These are phyloP conservation scores for Poeciliopsis prolifica DNA, from an alignment of 2,113 vertebrate species.

Conservation along the genomic window DNA sequence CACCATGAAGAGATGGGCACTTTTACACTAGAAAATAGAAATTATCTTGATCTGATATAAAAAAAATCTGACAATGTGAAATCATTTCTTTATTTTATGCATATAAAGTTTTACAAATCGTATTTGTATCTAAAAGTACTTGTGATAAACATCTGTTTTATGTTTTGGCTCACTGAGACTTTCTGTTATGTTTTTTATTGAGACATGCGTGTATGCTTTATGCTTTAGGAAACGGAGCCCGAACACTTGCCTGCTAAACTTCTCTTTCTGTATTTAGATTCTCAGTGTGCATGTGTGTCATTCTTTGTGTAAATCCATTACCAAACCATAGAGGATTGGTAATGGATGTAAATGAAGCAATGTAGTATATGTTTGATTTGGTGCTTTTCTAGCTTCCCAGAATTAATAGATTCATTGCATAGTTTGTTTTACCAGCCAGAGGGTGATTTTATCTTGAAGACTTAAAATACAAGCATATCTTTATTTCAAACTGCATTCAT, in stretches of 20 bases:
- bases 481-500: too few species aligned
- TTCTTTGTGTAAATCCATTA: conserved; percentile 29
- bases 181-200: conserved; percentile 68
- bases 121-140: conserved; percentile 60
- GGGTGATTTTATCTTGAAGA: conserved; percentile 2
- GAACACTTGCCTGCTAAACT: conserved; percentile 53
- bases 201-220: conserved; percentile 58
- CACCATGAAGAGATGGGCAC: conserved; percentile 14
- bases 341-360: not conserved
- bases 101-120: conserved; percentile 59
- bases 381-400: conserved; percentile 24
- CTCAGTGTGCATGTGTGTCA: conserved; percentile 13
- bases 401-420: conserved; percentile 44
- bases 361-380: not conserved
- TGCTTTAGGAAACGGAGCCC: conserved; percentile 57
- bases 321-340: conserved; percentile 5
- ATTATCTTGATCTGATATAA: conserved; percentile 46
- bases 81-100: conserved; percentile 58
- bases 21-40: conserved; percentile 14
- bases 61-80: conserved; percentile 61
- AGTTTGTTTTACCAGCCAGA: not conserved
- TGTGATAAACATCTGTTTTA: conserved; percentile 58
- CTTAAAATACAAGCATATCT: too few species aligned
- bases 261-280: conserved; percentile 45
- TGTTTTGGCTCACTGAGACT: conserved; percentile 55